phyloP scores from a whole-genome alignment of 2,888 invertebrate species.

The Lamellibrachia satsuma region DNA sequence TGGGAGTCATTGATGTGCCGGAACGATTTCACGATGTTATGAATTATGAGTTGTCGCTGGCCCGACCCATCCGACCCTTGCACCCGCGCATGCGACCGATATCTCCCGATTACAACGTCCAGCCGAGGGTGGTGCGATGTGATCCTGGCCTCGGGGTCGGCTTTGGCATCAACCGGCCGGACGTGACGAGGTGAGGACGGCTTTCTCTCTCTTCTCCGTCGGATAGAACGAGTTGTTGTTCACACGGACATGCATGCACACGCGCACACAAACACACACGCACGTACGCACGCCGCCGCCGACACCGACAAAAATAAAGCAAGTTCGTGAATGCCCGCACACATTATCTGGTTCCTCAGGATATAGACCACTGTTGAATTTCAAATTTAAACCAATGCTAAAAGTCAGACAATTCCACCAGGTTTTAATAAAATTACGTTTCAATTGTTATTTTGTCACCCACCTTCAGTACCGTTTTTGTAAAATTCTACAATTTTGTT shows the following conservation, averaged over 20 bases:
- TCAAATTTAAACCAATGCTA: too few relatives aligned
- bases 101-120: background rate
- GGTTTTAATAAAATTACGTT: too few relatives aligned
- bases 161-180: background rate
- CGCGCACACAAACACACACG: background rate
- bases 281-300: background rate
- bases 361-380: too few relatives aligned
- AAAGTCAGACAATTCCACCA: too few relatives aligned
- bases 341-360: too few relatives aligned
- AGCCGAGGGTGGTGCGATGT: background rate
- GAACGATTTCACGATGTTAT: background rate
- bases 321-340: too few relatives aligned
- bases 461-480: too few relatives aligned
- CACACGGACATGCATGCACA: background rate
- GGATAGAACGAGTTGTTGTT: background rate
- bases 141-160: background rate
- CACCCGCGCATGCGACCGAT: background rate
- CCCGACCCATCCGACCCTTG: background rate
- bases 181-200: background rate
- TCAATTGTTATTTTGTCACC: too few relatives aligned
- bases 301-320: background rate
- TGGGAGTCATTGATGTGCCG: background rate
- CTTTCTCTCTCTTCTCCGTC: background rate
- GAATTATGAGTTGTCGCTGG: background rate
- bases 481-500: too few relatives aligned